Evolutionary conservation across 2,888 invertebrate genomes (phyloP), one percentile per base, ranked within the genome.

Genomic region (Plagiodera versicolora): DNA sequence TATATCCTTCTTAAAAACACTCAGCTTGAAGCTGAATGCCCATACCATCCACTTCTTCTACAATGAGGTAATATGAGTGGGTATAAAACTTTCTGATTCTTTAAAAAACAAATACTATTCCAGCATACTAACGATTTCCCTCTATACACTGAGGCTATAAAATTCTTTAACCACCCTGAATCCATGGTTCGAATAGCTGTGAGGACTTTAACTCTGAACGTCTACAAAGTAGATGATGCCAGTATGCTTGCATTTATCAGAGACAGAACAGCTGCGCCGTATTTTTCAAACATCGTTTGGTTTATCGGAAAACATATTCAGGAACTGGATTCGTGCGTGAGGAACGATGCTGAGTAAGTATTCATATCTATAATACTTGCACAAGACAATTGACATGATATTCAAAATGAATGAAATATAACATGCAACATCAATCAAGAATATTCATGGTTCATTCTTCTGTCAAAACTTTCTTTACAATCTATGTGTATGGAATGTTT

Each of bases 11-110:
- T 83, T 99, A 69, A 99, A 99, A 82, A 99, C 98, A 0, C 83
- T 99, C 56, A 99, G 98, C 72, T 84, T 99, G 58, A 99, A 99
- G 82, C 83, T 99, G 54, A 99, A 99, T 83, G 89, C 92, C 67
- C 96, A 98, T 77, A 99, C 99, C 1, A 97, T 99, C 76, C 98
- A 99, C 81, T 99, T 99, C 83, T 99, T 99, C 83, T 99, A 98
- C 80, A 99, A 98, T 83, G 98, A 99, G 88, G 95, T 90, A 83
- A 84, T n/a, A n/a, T n/a, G n/a, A n/a, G n/a, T n/a, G n/a, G n/a
- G n/a, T n/a, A n/a, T n/a, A n/a, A n/a, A n/a, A n/a, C n/a, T n/a
- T n/a, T n/a, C n/a, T n/a, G n/a, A n/a, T n/a, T n/a, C n/a, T n/a
- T n/a, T n/a, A n/a, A n/a, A n/a, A n/a, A n/a, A n/a, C n/a, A n/a